Evolutionary conservation across 2,113 vertebrate species (phyloP).

Genomic region (Columbina picui): DNA sequence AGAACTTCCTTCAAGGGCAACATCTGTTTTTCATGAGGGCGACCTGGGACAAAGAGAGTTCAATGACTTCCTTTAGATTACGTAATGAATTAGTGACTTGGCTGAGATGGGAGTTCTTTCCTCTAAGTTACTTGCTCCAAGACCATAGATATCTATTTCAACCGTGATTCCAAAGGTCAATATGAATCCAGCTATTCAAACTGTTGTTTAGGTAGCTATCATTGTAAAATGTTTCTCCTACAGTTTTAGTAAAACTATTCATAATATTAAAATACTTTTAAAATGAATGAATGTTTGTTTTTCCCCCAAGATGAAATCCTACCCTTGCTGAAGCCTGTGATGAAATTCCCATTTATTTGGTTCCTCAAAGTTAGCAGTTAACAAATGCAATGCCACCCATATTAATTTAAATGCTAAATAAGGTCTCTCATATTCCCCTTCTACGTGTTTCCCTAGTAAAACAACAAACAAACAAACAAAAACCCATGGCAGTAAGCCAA

Average conservation of each 20-base stretch:
- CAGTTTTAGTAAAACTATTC: background rate
- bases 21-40: constrained; percentile 42
- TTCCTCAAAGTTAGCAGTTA: background rate
- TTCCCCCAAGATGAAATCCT: background rate
- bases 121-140: background rate
- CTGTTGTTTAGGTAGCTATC: background rate
- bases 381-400: background rate
- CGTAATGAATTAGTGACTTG: constrained; percentile 18
- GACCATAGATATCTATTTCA: background rate
- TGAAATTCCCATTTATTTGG: background rate
- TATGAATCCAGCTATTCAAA: background rate
- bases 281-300: background rate
- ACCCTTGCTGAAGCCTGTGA: background rate
- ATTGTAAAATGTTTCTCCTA: background rate
- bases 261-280: background rate
- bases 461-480: background rate
- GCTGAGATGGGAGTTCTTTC: background rate
- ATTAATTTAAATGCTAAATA: background rate
- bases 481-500: background rate
- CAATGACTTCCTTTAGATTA: constrained; percentile 21
- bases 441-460: background rate
- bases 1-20: constrained; percentile 16
- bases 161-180: background rate
- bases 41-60: constrained; percentile 37
- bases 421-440: background rate